Evolutionary conservation across 2,113 vertebrate genomes (phyloP).

Genomic region (Carlito syrichta): DNA sequence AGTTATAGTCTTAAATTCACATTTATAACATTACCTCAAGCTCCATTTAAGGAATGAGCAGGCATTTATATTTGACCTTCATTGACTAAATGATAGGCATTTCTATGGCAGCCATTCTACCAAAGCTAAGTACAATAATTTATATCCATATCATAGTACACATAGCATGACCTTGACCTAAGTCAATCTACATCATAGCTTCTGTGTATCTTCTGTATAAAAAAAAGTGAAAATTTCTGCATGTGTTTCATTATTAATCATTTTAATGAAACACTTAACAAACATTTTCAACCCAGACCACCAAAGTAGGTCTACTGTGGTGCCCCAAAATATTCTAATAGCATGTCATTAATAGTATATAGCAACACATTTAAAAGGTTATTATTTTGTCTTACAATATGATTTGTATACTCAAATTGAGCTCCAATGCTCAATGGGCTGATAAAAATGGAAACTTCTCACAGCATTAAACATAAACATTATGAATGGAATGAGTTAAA

Average conservation of each 20-base stretch:
- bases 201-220: slow-evolving; percentile 36
- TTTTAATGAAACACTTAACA: slow-evolving; percentile 32
- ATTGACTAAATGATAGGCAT: slow-evolving; percentile 87
- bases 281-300: slow-evolving; percentile 8
- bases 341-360: background rate
- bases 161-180: slow-evolving; percentile 86
- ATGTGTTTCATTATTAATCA: background rate
- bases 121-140: slow-evolving; percentile 93
- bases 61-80: slow-evolving; percentile 85
- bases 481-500: slow-evolving; percentile 17
- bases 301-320: background rate
- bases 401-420: slow-evolving; percentile 10
- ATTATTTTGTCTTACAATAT: slow-evolving; percentile 42
- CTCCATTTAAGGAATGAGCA: slow-evolving; percentile 82
- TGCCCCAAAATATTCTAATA: background rate
- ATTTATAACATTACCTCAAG: slow-evolving; percentile 59
- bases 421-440: slow-evolving; percentile 28
- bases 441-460: slow-evolving; percentile 21
- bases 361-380: background rate
- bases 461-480: slow-evolving; percentile 32
- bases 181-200: slow-evolving; percentile 78
- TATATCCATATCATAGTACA: slow-evolving; percentile 89
- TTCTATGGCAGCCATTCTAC: slow-evolving; percentile 89
- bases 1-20: background rate
- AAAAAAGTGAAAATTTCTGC: background rate